Evolutionary conservation across 2,888 invertebrate genomes (phyloP).

Genomic region (Andrena chrysosceles): DNA sequence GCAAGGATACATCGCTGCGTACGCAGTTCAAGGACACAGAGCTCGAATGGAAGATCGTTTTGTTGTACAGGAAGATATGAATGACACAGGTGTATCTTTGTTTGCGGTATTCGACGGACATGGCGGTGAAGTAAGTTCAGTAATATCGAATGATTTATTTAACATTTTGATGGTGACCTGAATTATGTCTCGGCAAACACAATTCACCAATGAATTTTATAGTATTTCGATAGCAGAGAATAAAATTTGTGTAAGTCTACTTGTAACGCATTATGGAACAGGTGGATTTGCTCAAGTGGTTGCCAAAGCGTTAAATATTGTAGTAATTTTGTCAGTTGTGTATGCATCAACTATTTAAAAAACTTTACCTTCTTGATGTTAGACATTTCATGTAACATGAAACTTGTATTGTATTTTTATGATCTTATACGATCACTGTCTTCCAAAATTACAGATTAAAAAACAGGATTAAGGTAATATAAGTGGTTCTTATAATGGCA

Average conservation of each 20-base stretch:
- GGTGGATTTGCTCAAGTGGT: background rate
- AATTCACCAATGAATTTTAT: too few relatives aligned
- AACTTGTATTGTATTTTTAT: conserved; percentile 7
- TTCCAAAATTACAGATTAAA: conserved; percentile 57
- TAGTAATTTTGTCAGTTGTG: background rate
- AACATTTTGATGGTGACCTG: background rate
- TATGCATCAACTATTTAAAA: conserved; percentile 3
- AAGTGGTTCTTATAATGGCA: conserved; percentile 15
- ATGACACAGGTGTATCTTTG: conserved; percentile 93
- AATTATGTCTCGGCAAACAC: too few relatives aligned
- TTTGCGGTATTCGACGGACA: conserved; percentile 98
- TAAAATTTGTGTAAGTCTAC: too few relatives aligned
- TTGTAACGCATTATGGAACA: too few relatives aligned
- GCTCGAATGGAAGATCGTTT: conserved; percentile 98
- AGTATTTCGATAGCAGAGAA: too few relatives aligned
- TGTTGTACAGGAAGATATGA: conserved; percentile 94
- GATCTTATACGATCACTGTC: conserved; percentile 26
- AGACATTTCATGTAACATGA: conserved; percentile 8
- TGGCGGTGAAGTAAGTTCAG: conserved; percentile 91
- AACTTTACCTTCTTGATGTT: background rate
- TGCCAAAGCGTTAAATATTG: background rate
- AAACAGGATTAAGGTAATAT: conserved; percentile 50
- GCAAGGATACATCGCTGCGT: conserved; percentile 92
- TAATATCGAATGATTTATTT: background rate
- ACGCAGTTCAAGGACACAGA: conserved; percentile 95